Conservation (phyloP, 2,113 vertebrate species). For the Nothoprocta perdicaria region DNA sequence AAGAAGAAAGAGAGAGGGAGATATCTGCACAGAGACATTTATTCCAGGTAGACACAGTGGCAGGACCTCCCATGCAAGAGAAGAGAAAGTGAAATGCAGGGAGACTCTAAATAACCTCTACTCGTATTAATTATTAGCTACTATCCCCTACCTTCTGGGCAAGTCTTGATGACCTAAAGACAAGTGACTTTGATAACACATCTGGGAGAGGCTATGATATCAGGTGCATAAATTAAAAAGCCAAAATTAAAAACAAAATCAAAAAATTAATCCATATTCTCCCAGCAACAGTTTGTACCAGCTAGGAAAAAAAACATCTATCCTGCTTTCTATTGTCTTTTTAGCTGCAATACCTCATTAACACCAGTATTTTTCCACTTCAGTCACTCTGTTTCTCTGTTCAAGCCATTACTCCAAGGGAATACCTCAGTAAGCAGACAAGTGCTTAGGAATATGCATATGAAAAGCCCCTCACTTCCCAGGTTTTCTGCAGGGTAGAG, state of each 20-base stretch:
- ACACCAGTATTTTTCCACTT: neutral
- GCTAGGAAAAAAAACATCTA: neutral
- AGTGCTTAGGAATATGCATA: neutral
- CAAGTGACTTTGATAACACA: neutral
- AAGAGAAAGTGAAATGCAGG: neutral
- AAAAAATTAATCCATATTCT: neutral
- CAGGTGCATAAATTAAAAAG: neutral
- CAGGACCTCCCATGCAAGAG: neutral
- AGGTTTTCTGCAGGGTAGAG: neutral
- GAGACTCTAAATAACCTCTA: neutral
- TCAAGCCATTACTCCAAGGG: neutral
- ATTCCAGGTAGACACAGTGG: neutral
- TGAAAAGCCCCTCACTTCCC: neutral
- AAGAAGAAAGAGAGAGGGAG: neutral
- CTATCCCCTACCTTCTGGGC: neutral
- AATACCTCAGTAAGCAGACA: neutral
- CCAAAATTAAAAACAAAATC: neutral
- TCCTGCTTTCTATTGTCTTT: neutral
- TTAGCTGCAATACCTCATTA: neutral
- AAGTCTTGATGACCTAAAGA: neutral
- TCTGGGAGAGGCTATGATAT: neutral
- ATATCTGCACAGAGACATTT: neutral
- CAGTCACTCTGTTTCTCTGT: neutral
- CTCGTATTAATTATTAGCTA: neutral
- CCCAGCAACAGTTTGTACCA: neutral